Conservation (phyloP, 2,888 invertebrate genomes). For the Platynereis dumerilii region DNA sequence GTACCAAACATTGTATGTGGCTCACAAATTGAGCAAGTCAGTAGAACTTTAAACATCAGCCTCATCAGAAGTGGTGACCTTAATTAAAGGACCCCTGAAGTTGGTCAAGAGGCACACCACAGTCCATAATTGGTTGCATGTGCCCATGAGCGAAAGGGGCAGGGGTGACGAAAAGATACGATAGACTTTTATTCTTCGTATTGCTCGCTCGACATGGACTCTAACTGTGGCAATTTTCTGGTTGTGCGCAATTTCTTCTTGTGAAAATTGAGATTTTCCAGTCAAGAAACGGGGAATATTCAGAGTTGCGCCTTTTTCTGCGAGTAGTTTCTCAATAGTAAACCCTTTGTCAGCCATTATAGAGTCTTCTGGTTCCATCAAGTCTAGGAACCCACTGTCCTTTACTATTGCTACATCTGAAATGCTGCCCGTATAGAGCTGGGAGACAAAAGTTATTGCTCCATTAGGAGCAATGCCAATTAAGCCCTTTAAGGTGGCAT, state of each 20-base stretch:
- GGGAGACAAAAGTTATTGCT: constrained; percentile 36
- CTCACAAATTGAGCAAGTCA: no score
- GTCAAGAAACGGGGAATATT: constrained; percentile 33
- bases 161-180: constrained; percentile 21
- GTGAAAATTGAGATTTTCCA: constrained; percentile 11
- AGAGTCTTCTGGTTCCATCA: constrained; percentile 35
- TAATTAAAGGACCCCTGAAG: no score
- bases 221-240: constrained; percentile 28
- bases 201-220: constrained; percentile 28
- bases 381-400: constrained; percentile 26
- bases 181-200: constrained; percentile 26
- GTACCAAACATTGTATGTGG: no score
- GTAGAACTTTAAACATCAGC: no score
- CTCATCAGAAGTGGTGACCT: no score
- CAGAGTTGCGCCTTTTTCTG: constrained; percentile 20
- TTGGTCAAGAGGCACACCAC: constrained; percentile 18
- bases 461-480: constrained; percentile 36
- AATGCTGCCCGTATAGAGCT: constrained; percentile 33
- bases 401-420: constrained; percentile 35
- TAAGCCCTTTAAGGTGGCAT: constrained; percentile 33
- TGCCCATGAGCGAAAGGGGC: constrained; percentile 6
- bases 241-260: constrained; percentile 23
- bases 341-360: constrained; percentile 41
- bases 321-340: constrained; percentile 30
- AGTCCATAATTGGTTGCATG: constrained; percentile 25